Percentiles rank a stretch among this genome's conserved stretches.
phyloP scores from a whole-genome alignment of 2,113 vertebrate species.

The Oxygymnocypris stewartii region DNA sequence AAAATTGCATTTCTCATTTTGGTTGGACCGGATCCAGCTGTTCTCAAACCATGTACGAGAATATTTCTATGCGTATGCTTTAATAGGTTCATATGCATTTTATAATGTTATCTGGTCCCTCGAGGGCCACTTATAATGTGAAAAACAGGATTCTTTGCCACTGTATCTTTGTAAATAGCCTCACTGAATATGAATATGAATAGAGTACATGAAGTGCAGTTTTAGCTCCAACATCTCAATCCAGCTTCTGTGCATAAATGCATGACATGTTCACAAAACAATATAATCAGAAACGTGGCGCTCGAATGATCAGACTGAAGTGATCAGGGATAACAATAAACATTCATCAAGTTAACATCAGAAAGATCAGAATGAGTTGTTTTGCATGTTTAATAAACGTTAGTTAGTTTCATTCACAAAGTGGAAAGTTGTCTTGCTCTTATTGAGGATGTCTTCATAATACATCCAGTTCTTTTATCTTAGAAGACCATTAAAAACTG shows the following conservation, averaged over 20 bases:
- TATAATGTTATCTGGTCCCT: background rate
- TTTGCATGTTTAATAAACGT: too few relatives aligned
- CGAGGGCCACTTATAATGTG: background rate
- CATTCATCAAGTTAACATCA: too few relatives aligned
- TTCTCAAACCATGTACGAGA: background rate
- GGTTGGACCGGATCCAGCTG: background rate
- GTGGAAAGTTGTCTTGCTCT: too few relatives aligned
- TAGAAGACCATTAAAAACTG: too few relatives aligned
- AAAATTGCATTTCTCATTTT: slow-evolving; percentile 23
- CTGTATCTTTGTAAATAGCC: background rate
- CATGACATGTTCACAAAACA: background rate
- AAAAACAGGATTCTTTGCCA: background rate
- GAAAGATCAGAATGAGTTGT: too few relatives aligned
- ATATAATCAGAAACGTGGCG: background rate
- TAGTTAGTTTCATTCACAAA: too few relatives aligned
- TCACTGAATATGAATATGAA: background rate
- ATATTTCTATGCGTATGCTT: background rate
- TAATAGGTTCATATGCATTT: background rate
- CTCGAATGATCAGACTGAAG: background rate
- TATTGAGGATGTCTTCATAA: too few relatives aligned
- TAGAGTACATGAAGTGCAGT: background rate
- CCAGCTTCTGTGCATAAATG: background rate
- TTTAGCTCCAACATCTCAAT: background rate
- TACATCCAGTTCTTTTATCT: too few relatives aligned
- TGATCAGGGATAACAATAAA: background rate